These are phyloP conservation scores for Drosophila gaucha DNA, from an alignment of 2,888 invertebrate species.

Conservation along the genomic window DNA sequence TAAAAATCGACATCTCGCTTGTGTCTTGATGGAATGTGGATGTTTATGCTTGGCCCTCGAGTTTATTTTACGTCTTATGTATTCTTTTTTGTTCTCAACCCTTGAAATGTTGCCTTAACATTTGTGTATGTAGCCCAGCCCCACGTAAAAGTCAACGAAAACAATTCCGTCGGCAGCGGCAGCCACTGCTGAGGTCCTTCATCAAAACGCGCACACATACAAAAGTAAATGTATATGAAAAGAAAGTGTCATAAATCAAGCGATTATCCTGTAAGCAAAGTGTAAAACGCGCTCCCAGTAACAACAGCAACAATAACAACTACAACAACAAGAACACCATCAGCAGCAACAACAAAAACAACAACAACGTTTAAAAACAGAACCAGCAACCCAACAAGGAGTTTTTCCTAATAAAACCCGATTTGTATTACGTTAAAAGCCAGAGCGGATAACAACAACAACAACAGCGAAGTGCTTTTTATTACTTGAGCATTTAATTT, in stretches of 20 bases:
- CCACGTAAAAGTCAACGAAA: slow-evolving; percentile 52
- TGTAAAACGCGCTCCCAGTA: slow-evolving; percentile 67
- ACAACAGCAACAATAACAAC: slow-evolving; percentile 36
- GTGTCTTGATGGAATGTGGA: slow-evolving; percentile 18
- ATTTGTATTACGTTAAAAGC: slow-evolving; percentile 52
- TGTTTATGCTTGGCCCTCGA: slow-evolving; percentile 46
- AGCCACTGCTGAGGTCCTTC: slow-evolving; percentile 51
- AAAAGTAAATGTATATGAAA: slow-evolving; percentile 46
- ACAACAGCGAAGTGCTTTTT: slow-evolving; percentile 41
- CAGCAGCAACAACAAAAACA: slow-evolving; percentile 19
- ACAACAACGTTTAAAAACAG: slow-evolving; percentile 10
- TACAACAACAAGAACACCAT: slow-evolving; percentile 17
- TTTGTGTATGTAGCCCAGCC: slow-evolving; percentile 41
- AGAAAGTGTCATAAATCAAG: slow-evolving; percentile 78
- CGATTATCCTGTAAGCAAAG: slow-evolving; percentile 79
- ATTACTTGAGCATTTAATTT: slow-evolving; percentile 68
- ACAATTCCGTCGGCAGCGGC: slow-evolving; percentile 46
- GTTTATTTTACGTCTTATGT: slow-evolving; percentile 59
- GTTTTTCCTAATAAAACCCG: slow-evolving; percentile 49
- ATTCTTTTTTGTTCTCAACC: slow-evolving; percentile 31
- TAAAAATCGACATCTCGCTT: slow-evolving; percentile 35
- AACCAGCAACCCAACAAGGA: slow-evolving; percentile 39
- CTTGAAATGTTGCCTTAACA: slow-evolving; percentile 32
- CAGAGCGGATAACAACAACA: slow-evolving; percentile 29
- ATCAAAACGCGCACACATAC: slow-evolving; percentile 49